Conservation (phyloP, 2,797 vertebrate species). For the Octomys mimax region DNA sequence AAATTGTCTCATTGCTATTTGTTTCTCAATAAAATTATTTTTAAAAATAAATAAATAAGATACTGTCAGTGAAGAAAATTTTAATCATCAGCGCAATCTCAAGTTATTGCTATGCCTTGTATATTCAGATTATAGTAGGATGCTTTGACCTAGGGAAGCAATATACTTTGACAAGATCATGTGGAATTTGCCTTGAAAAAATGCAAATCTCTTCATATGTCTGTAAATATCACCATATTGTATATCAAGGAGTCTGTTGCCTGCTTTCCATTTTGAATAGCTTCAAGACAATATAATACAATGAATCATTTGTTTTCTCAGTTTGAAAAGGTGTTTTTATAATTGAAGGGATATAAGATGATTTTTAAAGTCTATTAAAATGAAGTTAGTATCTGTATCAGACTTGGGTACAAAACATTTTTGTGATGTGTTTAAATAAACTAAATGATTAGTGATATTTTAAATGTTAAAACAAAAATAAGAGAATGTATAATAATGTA, state of each 20-base stretch:
- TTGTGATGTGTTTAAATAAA: background rate
- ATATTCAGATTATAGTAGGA: background rate
- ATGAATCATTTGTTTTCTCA: background rate
- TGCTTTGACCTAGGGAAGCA: background rate
- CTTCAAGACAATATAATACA: background rate
- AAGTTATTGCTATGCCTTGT: background rate
- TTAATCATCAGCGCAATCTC: background rate
- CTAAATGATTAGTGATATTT: conserved; percentile 39
- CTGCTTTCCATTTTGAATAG: background rate
- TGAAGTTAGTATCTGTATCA: background rate
- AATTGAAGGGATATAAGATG: background rate
- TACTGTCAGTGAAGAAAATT: background rate
- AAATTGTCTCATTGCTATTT: too few species aligned
- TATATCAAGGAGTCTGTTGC: background rate
- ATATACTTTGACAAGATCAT: conserved; percentile 26
- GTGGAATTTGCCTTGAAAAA: background rate
- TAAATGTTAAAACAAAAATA: background rate
- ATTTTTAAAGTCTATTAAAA: background rate
- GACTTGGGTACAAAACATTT: background rate
- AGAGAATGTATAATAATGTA: background rate
- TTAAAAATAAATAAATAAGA: too few species aligned
- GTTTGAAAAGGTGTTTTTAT: conserved; percentile 19
- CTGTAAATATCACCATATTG: background rate
- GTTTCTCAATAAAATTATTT: too few species aligned
- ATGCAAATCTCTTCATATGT: background rate